Conservation (phyloP, 2,113 vertebrate species). For the Muntiacus reevesi region DNA sequence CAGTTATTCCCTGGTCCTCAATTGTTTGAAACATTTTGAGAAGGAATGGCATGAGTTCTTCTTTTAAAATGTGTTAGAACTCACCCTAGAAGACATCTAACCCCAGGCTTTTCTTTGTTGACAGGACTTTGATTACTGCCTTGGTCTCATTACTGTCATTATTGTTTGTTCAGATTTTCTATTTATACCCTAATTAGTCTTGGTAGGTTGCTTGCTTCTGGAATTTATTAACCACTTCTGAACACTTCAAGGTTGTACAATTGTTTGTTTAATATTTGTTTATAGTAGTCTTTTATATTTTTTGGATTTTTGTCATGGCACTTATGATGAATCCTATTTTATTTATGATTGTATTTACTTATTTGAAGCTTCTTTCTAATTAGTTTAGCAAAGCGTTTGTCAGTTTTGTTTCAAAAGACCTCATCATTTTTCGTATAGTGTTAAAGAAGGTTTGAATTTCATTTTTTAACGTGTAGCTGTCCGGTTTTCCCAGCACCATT, state of each 20-base stretch:
- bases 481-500: neutral
- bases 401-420: neutral
- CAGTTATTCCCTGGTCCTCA: neutral
- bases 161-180: neutral
- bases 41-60: neutral
- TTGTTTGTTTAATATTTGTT: neutral
- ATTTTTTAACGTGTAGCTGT: neutral
- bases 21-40: neutral
- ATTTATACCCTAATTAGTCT: neutral
- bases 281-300: neutral
- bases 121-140: neutral
- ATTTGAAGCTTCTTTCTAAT: neutral
- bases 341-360: neutral
- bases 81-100: neutral
- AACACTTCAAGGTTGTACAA: neutral
- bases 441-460: neutral
- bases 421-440: neutral
- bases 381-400: neutral
- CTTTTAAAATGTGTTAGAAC: neutral
- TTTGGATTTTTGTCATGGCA: neutral
- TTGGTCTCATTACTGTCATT: neutral
- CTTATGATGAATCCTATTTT: neutral
- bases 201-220: neutral
- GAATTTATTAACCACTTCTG: neutral
- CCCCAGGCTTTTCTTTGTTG: neutral